Evolutionary conservation across 2,113 vertebrate genomes (phyloP).

Genomic region (Callocephalon fimbriatum): DNA sequence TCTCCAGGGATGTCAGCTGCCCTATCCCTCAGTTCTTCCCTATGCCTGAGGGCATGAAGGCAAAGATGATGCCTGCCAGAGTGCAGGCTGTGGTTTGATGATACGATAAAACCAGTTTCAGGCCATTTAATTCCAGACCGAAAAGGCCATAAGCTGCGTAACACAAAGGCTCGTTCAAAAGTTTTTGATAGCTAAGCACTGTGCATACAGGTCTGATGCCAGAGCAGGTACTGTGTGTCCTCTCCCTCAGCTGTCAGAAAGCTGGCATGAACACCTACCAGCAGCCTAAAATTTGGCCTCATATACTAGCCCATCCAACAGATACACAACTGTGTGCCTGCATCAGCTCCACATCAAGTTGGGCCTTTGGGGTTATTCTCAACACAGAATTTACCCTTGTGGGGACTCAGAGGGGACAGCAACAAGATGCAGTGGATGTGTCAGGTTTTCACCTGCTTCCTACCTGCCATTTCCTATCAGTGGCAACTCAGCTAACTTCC

Average conservation of each 20-base stretch:
- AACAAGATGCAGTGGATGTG: neutral
- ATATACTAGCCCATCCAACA: fast-evolving
- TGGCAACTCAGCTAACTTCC: neutral
- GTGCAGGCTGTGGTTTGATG: neutral
- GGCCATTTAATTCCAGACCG: neutral
- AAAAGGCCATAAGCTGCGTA: neutral
- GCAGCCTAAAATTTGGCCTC: neutral
- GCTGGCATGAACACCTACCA: neutral
- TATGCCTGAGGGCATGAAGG: neutral
- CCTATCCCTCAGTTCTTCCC: neutral
- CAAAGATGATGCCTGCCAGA: neutral
- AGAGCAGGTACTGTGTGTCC: neutral
- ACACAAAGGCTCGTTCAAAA: neutral
- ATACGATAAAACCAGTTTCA: fast-evolving
- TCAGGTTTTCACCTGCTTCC: neutral
- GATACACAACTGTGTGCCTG: neutral
- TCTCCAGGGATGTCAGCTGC: neutral
- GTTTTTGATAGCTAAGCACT: neutral
- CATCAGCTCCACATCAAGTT: neutral
- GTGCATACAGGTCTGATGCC: neutral
- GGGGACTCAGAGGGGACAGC: neutral
- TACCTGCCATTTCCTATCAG: neutral
- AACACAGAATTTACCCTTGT: neutral
- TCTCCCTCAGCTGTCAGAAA: neutral
- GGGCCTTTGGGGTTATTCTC: neutral